Conservation (phyloP, 2,797 vertebrate genomes). For the Peromyscus attwateri region DNA sequence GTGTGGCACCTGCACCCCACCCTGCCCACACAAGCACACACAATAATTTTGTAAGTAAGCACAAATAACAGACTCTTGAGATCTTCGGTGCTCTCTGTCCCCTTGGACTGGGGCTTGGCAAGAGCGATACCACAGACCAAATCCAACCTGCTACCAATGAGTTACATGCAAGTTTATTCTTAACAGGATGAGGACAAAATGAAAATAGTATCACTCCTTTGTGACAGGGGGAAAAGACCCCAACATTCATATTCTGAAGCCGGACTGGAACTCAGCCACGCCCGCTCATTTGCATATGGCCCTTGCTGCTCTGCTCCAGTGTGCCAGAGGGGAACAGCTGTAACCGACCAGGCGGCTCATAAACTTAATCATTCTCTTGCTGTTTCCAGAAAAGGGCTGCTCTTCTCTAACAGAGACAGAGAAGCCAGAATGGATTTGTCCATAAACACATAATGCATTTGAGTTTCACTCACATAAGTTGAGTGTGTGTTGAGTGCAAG, state of each 20-base stretch:
- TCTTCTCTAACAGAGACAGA: background rate
- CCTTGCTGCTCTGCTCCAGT: background rate
- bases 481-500: background rate
- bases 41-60: background rate
- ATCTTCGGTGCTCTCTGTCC: background rate
- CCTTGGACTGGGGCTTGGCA: background rate
- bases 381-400: background rate
- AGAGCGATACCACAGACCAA: background rate
- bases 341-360: background rate
- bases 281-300: background rate
- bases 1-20: too few relatives aligned
- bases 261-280: background rate
- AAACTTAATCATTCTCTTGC: background rate
- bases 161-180: background rate
- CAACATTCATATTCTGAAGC: slow-evolving; percentile 12
- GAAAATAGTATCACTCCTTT: background rate
- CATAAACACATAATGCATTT: background rate
- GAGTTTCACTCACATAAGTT: background rate
- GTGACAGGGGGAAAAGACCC: background rate
- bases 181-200: background rate
- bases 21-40: background rate
- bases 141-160: background rate
- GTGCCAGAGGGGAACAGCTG: background rate
- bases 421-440: background rate
- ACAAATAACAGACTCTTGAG: background rate